Base-by-base conservation (phyloP, 2,113 vertebrate genomes). In the Rutilus rutilus region DNA sequence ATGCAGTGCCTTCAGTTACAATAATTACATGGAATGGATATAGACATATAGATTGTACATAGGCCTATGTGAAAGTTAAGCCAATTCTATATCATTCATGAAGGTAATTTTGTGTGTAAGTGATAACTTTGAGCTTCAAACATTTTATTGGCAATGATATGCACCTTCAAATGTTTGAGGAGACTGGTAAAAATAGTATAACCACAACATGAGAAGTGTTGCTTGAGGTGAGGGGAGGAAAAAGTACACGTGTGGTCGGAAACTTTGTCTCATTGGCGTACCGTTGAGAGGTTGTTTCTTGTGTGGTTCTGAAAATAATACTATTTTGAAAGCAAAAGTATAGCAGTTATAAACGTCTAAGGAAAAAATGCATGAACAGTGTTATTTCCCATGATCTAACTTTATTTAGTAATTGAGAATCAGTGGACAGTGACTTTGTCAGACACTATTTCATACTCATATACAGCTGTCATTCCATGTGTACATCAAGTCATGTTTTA, bases 331-430 rank as follows among this genome's bases (percentile, higher is more conserved):
- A 78, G 45, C 45, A 27, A 76, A 76, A 27, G n/a, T 21, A 78
- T 11, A 33, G 4, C 50, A 57, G 19, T 12, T 9, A 33, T 23
- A 14, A 52, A 19, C 4, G 1, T 33, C 54, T n/a, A 3, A 36
- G 3, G 2, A 57, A 52, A 54, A 36, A 27, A 36, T 36, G 17
- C 47, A 82, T 2, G 6, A 19, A 27, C 2, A 77, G 12, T 4
- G 69, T 84, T 59, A 87, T 82, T 47, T 78, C 33, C 90, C 73
- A 88, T 86, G 86, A 89, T 93, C 91, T 82, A 96, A 92, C 94
- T 98, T 98, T 97, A 98, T 97, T 97, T 91, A 93, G 92, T 95
- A 93, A 94, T 93, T 30, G 92, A 89, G 86, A 92, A 92, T 91
- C 88, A 92, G 92, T 88, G 91, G 90, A 93, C 86, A 87, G 89